phyloP scores from a whole-genome alignment of 1,140 invertebrate genomes.

The Drosophila bocki region DNA sequence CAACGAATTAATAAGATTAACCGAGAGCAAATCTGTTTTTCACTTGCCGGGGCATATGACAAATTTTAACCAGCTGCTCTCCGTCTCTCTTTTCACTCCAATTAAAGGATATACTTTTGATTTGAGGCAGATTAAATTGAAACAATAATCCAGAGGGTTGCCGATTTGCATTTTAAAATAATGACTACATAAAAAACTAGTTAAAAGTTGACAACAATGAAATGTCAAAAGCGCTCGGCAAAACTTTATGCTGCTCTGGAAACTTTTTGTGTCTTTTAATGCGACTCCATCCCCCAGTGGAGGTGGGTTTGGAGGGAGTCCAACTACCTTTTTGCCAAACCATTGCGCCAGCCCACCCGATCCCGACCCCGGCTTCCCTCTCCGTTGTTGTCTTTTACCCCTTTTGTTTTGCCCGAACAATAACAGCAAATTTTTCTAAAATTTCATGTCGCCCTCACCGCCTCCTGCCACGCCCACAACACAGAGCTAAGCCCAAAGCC shows the following conservation, averaged over 20 bases:
- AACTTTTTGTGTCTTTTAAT: slow-evolving; percentile 69
- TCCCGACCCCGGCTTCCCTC: neutral
- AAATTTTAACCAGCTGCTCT: slow-evolving; percentile 7
- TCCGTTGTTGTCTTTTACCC: slow-evolving; percentile 31
- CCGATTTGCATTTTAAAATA: slow-evolving; percentile 76
- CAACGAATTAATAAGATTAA: slow-evolving; percentile 61
- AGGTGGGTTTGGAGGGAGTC: neutral
- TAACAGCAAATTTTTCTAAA: slow-evolving; percentile 82
- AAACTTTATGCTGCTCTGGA: slow-evolving; percentile 61
- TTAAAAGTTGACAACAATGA: slow-evolving; percentile 83
- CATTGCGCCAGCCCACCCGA: slow-evolving; percentile 7
- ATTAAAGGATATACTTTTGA: slow-evolving; percentile 56
- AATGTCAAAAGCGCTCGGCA: slow-evolving; percentile 68
- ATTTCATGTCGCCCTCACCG: slow-evolving; percentile 65
- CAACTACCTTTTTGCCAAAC: slow-evolving; percentile 23
- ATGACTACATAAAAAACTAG: slow-evolving; percentile 79
- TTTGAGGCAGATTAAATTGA: slow-evolving; percentile 53
- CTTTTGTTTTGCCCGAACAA: slow-evolving; percentile 75
- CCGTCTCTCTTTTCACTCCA: slow-evolving; percentile 21
- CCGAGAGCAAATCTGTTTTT: slow-evolving; percentile 27
- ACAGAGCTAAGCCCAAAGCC: slow-evolving; percentile 29
- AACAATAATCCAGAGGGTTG: slow-evolving; percentile 24
- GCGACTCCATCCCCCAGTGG: slow-evolving; percentile 45
- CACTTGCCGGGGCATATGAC: slow-evolving; percentile 24
- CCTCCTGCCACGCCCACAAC: slow-evolving; percentile 13